These are phyloP conservation scores for Ptychobarbus kaznakovi DNA, from an alignment of 2,797 vertebrate genomes.

Conservation along the genomic window DNA sequence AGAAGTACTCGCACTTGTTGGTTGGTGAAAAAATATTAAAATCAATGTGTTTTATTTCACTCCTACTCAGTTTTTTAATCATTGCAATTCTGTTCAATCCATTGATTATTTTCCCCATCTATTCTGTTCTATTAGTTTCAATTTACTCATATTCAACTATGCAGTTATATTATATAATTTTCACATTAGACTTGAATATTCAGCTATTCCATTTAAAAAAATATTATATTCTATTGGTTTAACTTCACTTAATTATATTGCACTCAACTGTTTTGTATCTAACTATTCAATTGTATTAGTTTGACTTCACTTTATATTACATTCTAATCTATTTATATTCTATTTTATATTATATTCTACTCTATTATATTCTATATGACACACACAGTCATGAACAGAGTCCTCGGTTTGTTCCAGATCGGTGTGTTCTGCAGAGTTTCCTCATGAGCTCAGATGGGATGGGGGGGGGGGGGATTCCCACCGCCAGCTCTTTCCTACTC, in stretches of 20 bases:
- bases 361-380: background rate
- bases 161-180: background rate
- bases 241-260: background rate
- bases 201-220: background rate
- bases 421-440: conserved; percentile 2
- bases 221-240: background rate
- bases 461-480: conserved; percentile 7
- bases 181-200: background rate
- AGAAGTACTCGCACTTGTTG: background rate
- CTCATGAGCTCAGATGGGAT: background rate
- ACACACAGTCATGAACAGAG: background rate
- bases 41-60: background rate
- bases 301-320: background rate
- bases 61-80: background rate
- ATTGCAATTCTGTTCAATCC: background rate
- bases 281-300: background rate
- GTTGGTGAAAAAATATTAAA: background rate
- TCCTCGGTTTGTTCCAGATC: background rate
- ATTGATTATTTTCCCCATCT: background rate
- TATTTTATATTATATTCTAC: background rate
- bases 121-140: background rate
- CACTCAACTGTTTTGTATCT: background rate
- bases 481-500: conserved; percentile 2
- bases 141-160: background rate
- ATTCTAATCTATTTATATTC: too few relatives aligned